Conservation (phyloP, 2,888 invertebrate genomes). For the Eupeodes luniger region DNA sequence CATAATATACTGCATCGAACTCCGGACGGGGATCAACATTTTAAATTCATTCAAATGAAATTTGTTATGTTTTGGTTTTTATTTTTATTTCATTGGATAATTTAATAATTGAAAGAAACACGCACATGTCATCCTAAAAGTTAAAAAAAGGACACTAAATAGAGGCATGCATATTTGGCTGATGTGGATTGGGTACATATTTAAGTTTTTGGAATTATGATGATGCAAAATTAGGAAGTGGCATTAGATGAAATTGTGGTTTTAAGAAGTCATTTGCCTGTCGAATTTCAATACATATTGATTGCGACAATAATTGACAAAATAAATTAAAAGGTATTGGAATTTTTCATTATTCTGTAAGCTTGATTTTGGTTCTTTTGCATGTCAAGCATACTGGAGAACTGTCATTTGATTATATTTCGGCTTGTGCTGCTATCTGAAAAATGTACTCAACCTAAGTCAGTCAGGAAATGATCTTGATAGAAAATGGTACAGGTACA, state of each 20-base stretch:
- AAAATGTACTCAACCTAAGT: too few species aligned
- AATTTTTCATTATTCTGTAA: too few species aligned
- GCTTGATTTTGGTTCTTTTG: too few species aligned
- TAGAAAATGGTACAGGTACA: too few species aligned
- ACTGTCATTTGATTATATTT: too few species aligned
- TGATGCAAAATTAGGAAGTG: not conserved
- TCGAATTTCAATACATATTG: conserved; percentile 5
- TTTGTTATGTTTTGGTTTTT: conserved; percentile 26
- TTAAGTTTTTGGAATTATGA: not conserved
- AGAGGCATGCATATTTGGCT: not conserved
- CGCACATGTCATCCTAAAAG: conserved; percentile 6
- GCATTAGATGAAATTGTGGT: not conserved
- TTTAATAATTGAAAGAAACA: conserved; percentile 40
- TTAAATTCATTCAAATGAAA: conserved; percentile 59
- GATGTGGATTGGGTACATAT: not conserved
- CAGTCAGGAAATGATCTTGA: too few species aligned
- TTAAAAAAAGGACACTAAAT: not conserved
- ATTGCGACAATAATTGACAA: not conserved
- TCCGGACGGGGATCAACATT: conserved; percentile 25
- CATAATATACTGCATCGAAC: not conserved
- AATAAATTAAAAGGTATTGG: not conserved
- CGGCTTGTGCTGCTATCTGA: too few species aligned
- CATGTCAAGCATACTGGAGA: too few species aligned
- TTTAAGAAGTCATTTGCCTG: conserved; percentile 13
- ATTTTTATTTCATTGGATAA: not conserved